These are phyloP conservation scores for Samia ricini DNA, from an alignment of 1,140 invertebrate genomes.

Conservation along the genomic window DNA sequence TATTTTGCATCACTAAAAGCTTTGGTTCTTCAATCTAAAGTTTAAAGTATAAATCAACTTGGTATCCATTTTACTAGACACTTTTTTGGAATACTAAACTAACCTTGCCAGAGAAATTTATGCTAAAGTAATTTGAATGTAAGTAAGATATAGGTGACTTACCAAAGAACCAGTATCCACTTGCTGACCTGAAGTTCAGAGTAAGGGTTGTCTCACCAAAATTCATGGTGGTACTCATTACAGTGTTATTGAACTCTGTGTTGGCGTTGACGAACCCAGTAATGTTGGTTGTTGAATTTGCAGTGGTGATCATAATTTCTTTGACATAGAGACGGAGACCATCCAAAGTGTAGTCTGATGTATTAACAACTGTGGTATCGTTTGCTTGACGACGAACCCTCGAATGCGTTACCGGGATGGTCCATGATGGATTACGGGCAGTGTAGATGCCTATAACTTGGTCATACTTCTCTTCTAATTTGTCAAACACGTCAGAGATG, in stretches of 20 bases:
- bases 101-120: no score
- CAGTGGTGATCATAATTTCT: slow-evolving; percentile 20
- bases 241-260: slow-evolving; percentile 17
- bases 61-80: no score
- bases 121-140: no score
- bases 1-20: no score
- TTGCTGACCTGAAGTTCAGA: slow-evolving; percentile 41
- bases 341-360: slow-evolving; percentile 26
- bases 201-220: slow-evolving; percentile 36
- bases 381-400: slow-evolving; percentile 43
- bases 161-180: slow-evolving; percentile 67
- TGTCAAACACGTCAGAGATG: slow-evolving; percentile 58
- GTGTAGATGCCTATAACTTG: slow-evolving; percentile 66
- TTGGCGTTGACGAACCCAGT: slow-evolving; percentile 12
- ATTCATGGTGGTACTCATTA: slow-evolving; percentile 35
- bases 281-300: slow-evolving; percentile 18
- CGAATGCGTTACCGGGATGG: slow-evolving; percentile 37
- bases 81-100: no score
- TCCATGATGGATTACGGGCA: slow-evolving; percentile 64
- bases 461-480: slow-evolving; percentile 42
- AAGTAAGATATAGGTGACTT: no score
- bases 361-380: background rate
- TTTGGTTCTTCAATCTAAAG: no score
- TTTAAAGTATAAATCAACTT: no score
- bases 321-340: slow-evolving; percentile 45